Evolutionary conservation across 2,797 vertebrate species (phyloP).

Genomic region (Sebastes diaconus): DNA sequence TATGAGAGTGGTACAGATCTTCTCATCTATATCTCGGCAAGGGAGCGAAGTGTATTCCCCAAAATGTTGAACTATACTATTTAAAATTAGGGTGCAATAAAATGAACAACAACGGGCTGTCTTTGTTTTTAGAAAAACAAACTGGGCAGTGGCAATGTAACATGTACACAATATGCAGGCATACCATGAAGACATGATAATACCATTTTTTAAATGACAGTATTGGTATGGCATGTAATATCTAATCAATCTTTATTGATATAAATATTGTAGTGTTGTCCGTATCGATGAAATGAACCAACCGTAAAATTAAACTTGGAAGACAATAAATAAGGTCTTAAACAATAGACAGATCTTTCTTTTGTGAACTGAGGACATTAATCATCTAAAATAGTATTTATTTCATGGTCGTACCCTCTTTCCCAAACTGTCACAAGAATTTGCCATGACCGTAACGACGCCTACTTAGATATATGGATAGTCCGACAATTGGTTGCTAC

Average conservation of each 20-base stretch:
- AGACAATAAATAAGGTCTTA: neutral
- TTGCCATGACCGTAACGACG: neutral
- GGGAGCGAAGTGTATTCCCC: neutral
- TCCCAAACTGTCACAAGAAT: neutral
- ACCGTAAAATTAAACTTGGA: neutral
- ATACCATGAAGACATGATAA: neutral
- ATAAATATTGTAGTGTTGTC: neutral
- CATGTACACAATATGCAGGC: neutral
- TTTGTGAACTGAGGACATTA: neutral
- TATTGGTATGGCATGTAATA: neutral
- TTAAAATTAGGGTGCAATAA: neutral
- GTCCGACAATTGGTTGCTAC: neutral
- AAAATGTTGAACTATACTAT: neutral
- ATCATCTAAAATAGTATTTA: neutral
- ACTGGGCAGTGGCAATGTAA: neutral
- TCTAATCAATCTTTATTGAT: conserved; percentile 7
- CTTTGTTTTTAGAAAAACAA: neutral
- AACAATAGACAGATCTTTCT: neutral
- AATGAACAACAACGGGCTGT: neutral
- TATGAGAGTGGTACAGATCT: neutral
- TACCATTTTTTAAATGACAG: neutral
- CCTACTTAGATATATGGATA: neutral
- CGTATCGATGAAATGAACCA: neutral
- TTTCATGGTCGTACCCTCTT: neutral
- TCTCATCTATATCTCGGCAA: neutral